These are phyloP conservation scores for Crocuta crocuta DNA, from an alignment of 2,113 vertebrate species.

Conservation along the genomic window DNA sequence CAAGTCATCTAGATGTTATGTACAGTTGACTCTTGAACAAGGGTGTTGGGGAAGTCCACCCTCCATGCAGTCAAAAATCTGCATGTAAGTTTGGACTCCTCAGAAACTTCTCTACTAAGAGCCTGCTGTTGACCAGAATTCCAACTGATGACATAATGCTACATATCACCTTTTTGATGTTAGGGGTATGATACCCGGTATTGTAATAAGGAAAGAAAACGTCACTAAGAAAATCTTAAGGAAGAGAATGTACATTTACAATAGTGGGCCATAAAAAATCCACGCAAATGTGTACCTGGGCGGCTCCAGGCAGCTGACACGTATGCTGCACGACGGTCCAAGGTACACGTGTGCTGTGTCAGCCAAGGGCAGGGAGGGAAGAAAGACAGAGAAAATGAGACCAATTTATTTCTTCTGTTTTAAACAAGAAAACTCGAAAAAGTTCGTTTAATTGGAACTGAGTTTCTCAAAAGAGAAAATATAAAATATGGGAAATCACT, in stretches of 20 bases:
- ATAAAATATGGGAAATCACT: not conserved
- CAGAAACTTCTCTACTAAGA: not conserved
- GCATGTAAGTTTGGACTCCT: not conserved
- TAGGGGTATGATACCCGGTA: not conserved
- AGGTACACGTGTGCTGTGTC: not conserved
- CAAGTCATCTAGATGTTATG: not conserved
- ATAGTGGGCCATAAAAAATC: not conserved
- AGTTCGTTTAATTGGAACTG: not conserved
- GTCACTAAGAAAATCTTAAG: not conserved
- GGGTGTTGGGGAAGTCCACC: not conserved
- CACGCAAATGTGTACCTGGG: not conserved
- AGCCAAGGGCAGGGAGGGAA: not conserved
- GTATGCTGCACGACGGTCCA: not conserved
- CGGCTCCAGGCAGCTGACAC: not conserved
- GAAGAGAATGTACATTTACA: not conserved
- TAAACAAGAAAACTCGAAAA: constrained; percentile 31
- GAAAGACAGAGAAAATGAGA: not conserved
- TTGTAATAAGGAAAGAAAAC: not conserved
- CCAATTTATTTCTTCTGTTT: not conserved
- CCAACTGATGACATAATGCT: not conserved
- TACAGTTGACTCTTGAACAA: not conserved
- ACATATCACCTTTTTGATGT: not conserved
- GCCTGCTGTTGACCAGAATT: not conserved
- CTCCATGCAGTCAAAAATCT: not conserved
- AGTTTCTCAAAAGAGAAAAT: constrained; percentile 39